A percentile compares a stretch with the other conserved stretches of the same genome.
phyloP scores from a whole-genome alignment of 64 coral and sea anemone genomes.

The Pachyseris speciosa region DNA sequence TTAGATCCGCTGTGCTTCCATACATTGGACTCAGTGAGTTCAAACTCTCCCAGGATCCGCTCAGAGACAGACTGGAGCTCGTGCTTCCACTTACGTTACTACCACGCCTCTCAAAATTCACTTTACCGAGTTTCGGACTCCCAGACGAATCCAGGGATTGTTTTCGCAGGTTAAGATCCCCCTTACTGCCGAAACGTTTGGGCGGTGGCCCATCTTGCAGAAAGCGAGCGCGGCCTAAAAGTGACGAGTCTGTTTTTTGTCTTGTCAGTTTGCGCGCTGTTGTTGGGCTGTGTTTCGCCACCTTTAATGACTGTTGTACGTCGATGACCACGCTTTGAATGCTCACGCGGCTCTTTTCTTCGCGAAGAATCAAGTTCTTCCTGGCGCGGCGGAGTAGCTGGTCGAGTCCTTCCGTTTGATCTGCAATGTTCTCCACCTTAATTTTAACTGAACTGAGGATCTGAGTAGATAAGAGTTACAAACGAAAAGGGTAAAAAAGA shows the following conservation, averaged over 20 bases:
- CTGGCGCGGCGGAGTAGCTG: slow-evolving; percentile 81
- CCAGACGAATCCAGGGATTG: background rate
- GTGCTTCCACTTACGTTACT: slow-evolving; percentile 54
- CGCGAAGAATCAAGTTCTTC: slow-evolving; percentile 84
- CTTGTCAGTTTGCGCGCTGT: slow-evolving; percentile 36
- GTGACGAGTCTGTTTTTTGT: slow-evolving; percentile 78
- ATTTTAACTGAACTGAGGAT: slow-evolving; percentile 94
- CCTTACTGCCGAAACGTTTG: slow-evolving; percentile 48
- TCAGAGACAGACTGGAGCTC: slow-evolving; percentile 83
- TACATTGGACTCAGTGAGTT: slow-evolving; percentile 66
- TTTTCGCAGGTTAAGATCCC: background rate
- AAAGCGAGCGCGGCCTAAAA: slow-evolving; percentile 38
- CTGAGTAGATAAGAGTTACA: background rate
- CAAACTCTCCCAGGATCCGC: slow-evolving; percentile 77
- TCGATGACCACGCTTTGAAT: slow-evolving; percentile 79
- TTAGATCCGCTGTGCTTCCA: slow-evolving; percentile 76
- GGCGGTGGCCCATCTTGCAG: slow-evolving; percentile 83
- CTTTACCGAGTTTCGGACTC: background rate
- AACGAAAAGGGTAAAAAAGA: too few species aligned
- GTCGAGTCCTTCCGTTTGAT: slow-evolving; percentile 72
- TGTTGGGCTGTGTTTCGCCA: slow-evolving; percentile 29
- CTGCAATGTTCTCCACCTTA: slow-evolving; percentile 86
- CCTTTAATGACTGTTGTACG: slow-evolving; percentile 13
- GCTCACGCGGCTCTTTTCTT: slow-evolving; percentile 90
- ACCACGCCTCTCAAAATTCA: background rate